Conservation (phyloP, 2,113 vertebrate genomes). For the Pica pica region DNA sequence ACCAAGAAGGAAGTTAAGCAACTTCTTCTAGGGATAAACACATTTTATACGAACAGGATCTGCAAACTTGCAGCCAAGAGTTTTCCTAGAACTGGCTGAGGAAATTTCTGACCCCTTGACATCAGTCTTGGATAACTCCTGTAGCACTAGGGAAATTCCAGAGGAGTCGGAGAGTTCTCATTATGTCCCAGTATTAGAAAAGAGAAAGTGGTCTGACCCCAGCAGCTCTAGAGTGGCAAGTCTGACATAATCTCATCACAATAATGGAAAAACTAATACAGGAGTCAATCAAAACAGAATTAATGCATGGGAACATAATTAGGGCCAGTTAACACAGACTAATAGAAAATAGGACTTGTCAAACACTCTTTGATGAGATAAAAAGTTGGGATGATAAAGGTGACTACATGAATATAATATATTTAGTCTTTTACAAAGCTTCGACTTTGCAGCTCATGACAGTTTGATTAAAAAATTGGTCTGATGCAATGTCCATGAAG, state of each 20-base stretch:
- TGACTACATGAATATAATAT: background rate
- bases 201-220: slow-evolving; percentile 24
- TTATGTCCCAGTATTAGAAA: slow-evolving; percentile 14
- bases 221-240: background rate
- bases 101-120: slow-evolving; percentile 55
- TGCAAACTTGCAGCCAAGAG: slow-evolving; percentile 42
- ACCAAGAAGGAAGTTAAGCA: slow-evolving; percentile 65
- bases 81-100: slow-evolving; percentile 62
- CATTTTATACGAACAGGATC: slow-evolving; percentile 49
- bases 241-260: slow-evolving; percentile 28
- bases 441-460: background rate
- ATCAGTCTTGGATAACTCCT: slow-evolving; percentile 41
- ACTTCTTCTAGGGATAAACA: slow-evolving; percentile 65
- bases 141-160: slow-evolving; percentile 39
- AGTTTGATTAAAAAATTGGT: slow-evolving; percentile 44
- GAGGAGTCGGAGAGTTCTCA: background rate
- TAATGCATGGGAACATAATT: background rate
- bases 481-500: background rate
- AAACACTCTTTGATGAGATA: slow-evolving; percentile 1
- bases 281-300: slow-evolving; percentile 39
- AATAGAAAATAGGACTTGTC: slow-evolving; percentile 35
- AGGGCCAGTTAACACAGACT: slow-evolving; percentile 1
- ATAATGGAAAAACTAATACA: slow-evolving; percentile 14
- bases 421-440: slow-evolving; percentile 14
- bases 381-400: slow-evolving; percentile 4